Conservation (phyloP, 2,113 vertebrate genomes). For the Oreochromis spilurus region DNA sequence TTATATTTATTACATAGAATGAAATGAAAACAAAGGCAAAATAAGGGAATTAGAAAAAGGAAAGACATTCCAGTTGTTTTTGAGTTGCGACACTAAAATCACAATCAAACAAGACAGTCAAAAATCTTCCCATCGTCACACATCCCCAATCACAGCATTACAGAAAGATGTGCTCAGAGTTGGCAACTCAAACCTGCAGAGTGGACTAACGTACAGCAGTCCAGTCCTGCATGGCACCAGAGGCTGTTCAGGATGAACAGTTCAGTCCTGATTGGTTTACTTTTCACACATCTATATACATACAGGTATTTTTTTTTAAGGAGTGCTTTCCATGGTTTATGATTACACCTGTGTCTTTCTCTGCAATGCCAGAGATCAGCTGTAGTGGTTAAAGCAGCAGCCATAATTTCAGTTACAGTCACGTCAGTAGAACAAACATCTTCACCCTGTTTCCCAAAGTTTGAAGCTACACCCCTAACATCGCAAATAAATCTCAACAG, state of each 20-base stretch:
- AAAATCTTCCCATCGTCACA: not conserved
- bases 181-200: not conserved
- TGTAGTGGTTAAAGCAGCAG: conserved; percentile 4
- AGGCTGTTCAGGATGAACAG: conserved; percentile 5
- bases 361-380: not conserved
- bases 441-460: conserved; percentile 47
- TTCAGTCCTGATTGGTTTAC: not conserved
- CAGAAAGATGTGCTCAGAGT: not conserved
- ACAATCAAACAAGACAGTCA: conserved; percentile 13
- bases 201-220: not conserved
- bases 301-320: not conserved
- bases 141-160: conserved; percentile 6
- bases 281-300: not conserved
- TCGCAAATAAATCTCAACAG: conserved; percentile 53
- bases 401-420: not conserved
- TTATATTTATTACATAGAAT: not conserved
- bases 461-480: conserved; percentile 7
- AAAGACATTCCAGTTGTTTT: conserved; percentile 45
- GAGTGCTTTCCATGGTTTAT: not conserved
- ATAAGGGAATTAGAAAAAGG: not conserved
- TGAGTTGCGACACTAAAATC: conserved; percentile 7
- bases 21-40: not conserved
- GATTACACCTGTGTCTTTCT: not conserved
- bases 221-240: conserved; percentile 16
- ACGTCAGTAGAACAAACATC: not conserved